Percentiles rank a stretch among this genome's conserved stretches.
phyloP scores from a whole-genome alignment of 1,140 invertebrate genomes.

The Watersipora subatra region DNA sequence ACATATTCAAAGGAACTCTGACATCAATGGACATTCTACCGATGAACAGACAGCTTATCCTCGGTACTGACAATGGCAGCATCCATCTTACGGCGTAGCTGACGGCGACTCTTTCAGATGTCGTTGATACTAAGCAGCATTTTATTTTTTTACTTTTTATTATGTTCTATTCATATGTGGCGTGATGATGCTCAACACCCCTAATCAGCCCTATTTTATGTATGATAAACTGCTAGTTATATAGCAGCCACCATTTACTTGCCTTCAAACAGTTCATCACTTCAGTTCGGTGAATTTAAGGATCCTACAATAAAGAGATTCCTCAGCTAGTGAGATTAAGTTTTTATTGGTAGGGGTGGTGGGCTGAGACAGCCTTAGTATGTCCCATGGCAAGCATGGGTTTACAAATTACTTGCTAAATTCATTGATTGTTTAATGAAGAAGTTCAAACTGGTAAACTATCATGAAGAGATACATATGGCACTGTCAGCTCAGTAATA shows the following conservation, averaged over 20 bases:
- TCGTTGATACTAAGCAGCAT: neutral
- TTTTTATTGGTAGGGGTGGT: too few relatives aligned
- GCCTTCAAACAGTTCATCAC: too few relatives aligned
- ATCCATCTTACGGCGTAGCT: conserved; percentile 53
- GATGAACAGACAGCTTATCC: conserved; percentile 67
- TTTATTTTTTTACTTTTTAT: neutral
- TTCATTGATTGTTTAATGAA: too few relatives aligned
- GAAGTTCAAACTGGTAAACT: too few relatives aligned
- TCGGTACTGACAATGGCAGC: conserved; percentile 77
- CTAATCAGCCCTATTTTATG: neutral
- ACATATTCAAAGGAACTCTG: conserved; percentile 77
- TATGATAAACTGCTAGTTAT: neutral
- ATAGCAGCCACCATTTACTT: too few relatives aligned
- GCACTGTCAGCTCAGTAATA: neutral
- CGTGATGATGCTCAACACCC: neutral
- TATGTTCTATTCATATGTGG: neutral
- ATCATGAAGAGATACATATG: too few relatives aligned
- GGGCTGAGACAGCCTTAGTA: too few relatives aligned
- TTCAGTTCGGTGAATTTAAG: too few relatives aligned
- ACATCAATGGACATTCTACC: conserved; percentile 76
- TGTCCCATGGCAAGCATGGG: too few relatives aligned
- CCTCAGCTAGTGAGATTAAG: too few relatives aligned
- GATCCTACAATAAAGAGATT: too few relatives aligned
- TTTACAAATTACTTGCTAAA: too few relatives aligned
- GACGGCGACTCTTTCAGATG: neutral